Base-by-base conservation (phyloP, 2,113 vertebrate species). In the Mormyrus lacerda region DNA sequence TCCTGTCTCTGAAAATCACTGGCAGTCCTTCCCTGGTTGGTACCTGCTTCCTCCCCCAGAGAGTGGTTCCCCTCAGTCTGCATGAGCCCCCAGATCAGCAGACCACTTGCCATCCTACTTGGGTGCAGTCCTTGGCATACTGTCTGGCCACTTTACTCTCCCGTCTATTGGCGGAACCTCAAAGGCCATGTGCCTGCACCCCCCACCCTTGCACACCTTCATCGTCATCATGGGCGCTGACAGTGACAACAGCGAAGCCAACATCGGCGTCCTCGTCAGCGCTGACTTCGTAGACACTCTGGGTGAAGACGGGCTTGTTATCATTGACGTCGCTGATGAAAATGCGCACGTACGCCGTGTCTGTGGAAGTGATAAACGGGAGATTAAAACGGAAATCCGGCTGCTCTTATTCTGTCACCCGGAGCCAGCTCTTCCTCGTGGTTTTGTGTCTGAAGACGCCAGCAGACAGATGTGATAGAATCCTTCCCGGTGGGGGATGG, bases 251-350 rank as follows among this genome's bases (percentile, higher is more conserved):
- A 88, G 95, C 94, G 0, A 94, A 96, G 89, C 96, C 97, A 2
- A 97, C 95, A 0, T 97, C 97, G 42, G 96, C 97, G 61, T 97
- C 96, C 93, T 98, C 97, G 19, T 95, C 95, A 90, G 97, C 95
- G 48, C 94, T 95, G 1, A 96, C 96, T 92, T 97, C 95, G 86
- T 97, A 97, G 79, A 95, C 91, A 0, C 92, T 89, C 89, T 95
- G 96, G 24, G 95, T 93, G 79, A 97, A 98, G 15, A 94, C 88
- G 0, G 97, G 97, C 94, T 96, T 97, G 96, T 98, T 98, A 93
- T 98, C 97, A 55, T 97, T 97, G 90, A 97, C 95, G 3, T 98
- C 97, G 0, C 95, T 97, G 95, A 98, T 95, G 90, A 97, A 97
- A 90, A 98, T 73, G 0, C 94, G 96, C 90, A 97, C 96, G 1